Base-by-base conservation (phyloP, 2,888 invertebrate genomes). In the Leptothorax acervorum region DNA sequence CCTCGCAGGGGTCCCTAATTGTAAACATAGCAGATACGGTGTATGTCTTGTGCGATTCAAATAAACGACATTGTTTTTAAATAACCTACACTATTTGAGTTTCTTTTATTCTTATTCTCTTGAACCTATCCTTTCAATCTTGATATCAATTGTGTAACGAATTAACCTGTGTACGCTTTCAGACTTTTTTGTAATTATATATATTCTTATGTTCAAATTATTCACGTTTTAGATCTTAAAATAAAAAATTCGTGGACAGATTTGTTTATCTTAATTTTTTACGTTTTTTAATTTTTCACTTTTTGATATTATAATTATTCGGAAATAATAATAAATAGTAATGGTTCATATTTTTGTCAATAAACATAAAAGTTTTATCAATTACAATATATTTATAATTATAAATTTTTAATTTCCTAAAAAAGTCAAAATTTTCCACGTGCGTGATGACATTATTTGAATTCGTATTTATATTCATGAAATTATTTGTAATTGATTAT, bases 1-100 rank as follows among this genome's bases (percentile, higher is more conserved):
- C 90, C 88, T 90, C 90, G 90, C 87, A 79, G 86, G 86, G 89
- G 91, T 92, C 92, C 90, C 92, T 94, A 93, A 94, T 93, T 94
- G 93, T 93, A 93, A 93, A 92, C 94, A 92, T 94, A 95, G 94
- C 92, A 93, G 93, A 93, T 94, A 94, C 93, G 93, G 94, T 95
- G 95, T 95, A 95, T 94, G 94, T 95, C 95, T 94, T 95, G 95
- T 95, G 95, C 94, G 95, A 95, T 93, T 95, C 93, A 94, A 95
- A 95, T 95, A 94, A 95, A 95, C 93, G 92, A 94, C 93, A 94
- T 94, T 94, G 94, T 95, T 95, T 95, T 93, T 94, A 94, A 95
- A 94, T 93, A 93, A 92, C 78, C 73, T 79, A 83, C 51, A 87
- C 55, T 42, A n/a, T 35, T 68, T 12, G n/a, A 28, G 53, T 53